Base-by-base conservation (phyloP, 2,888 invertebrate species). In the Aporophyla lueneburgensis region DNA sequence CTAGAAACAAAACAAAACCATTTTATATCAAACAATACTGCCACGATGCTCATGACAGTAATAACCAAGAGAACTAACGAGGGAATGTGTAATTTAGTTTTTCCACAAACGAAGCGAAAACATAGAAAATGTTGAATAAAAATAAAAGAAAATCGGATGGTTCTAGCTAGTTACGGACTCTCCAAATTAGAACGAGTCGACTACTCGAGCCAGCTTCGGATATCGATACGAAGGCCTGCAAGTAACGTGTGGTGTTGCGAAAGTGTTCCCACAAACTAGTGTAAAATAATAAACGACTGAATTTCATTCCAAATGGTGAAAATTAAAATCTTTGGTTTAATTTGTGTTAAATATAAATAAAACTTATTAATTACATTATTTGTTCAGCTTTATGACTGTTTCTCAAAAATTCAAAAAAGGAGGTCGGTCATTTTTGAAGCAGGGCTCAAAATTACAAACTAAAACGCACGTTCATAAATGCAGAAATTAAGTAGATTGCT, bases 171-270 rank as follows among this genome's bases (percentile, higher is more conserved):
- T 59, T 46, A 76, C 76, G 33, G 43, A 21, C 65, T 59, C 79
- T 76, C 82, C 51, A 76, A 80, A 80, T 80, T 82, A 80, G 80
- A 82, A 76, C 77, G 59, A 69, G 16, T 68, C 33, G 24, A 40
- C 59, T 58, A 33, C 40, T 40, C 46, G 61, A 63, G 53, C 46
- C 24, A 49, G 76, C 24, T 68, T 58, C 21, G 65, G 51, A 33
- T 56, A 76, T 43, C 14, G 63, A 79, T 65, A 79, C 40, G 65
- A 33, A 65, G 56, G 66, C 33, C 61, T 75, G 81, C 61, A 66
- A 81, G 66, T 81, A 78, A 67, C 66, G 51, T 62, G 75, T 81
- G 74, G 75, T 81, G 74, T 7, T 65, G 12, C 14, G 12, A 56
- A 61, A 80, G 21, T 56, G 56, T 40, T 21, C 2, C 33, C 14